Percentiles rank a stretch among this genome's conserved stretches.
Conservation (phyloP, 30 jellyfish, hydroid and myxozoan genomes). For the Cassiopea xamachana region DNA sequence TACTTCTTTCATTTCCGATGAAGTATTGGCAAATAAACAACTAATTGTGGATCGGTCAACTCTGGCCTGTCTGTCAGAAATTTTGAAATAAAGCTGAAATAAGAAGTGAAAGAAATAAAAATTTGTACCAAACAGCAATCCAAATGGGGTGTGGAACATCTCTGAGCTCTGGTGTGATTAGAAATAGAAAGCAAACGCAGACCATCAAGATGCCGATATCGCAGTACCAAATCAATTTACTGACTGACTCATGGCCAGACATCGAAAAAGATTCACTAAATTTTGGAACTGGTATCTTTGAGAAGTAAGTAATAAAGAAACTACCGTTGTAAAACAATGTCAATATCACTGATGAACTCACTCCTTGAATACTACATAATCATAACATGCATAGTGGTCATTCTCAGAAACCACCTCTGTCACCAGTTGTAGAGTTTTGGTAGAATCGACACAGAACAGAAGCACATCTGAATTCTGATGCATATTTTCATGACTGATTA, state of each 20-base stretch:
- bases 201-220: slow-evolving; percentile 15
- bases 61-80: not conserved
- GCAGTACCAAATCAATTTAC: slow-evolving; percentile 6
- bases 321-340: not conserved
- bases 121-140: not conserved
- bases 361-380: too few relatives aligned
- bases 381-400: too few relatives aligned
- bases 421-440: too few relatives aligned
- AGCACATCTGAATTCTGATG: too few relatives aligned
- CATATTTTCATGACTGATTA: too few relatives aligned
- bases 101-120: not conserved
- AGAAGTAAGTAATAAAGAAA: slow-evolving; percentile 14
- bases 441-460: too few relatives aligned
- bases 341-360: too few relatives aligned
- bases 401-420: too few relatives aligned
- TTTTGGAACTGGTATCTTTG: slow-evolving; percentile 37
- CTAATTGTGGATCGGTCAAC: too few relatives aligned
- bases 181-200: not conserved
- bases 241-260: slow-evolving; percentile 32
- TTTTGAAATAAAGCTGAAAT: not conserved
- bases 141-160: slow-evolving; percentile 3
- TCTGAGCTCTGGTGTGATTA: not conserved
- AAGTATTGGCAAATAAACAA: too few relatives aligned
- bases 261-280: slow-evolving; percentile 12
- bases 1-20: too few relatives aligned